Conservation (phyloP, 2,797 vertebrate genomes). For the Pangasius krempfi region DNA sequence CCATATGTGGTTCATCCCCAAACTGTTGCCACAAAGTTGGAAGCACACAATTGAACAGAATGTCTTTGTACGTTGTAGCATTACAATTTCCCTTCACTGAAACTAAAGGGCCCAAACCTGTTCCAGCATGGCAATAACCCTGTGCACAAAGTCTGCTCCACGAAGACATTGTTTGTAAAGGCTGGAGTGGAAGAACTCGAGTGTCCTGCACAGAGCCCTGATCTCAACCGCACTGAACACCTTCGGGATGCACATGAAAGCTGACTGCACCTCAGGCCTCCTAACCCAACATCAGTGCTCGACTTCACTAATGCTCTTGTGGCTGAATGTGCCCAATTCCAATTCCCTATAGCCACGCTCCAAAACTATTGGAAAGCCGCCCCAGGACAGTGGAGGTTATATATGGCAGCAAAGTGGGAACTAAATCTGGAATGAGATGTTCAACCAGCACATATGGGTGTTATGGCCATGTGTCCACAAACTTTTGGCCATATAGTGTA, state of each 20-base stretch:
- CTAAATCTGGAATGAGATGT: background rate
- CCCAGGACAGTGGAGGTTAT: background rate
- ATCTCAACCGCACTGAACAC: background rate
- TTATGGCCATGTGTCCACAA: background rate
- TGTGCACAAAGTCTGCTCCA: background rate
- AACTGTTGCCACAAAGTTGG: background rate
- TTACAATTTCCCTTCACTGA: background rate
- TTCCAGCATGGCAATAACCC: background rate
- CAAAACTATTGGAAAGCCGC: background rate
- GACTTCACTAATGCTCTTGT: background rate
- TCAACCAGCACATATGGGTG: background rate
- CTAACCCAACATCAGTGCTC: background rate
- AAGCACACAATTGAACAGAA: background rate
- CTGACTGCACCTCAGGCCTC: background rate
- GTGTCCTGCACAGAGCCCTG: background rate
- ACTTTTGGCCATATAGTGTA: background rate
- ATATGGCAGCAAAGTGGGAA: background rate
- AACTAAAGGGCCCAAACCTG: background rate
- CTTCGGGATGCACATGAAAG: background rate
- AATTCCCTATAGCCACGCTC: background rate
- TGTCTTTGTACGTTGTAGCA: background rate
- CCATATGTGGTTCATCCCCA: background rate
- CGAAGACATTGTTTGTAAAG: background rate
- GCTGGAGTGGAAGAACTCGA: background rate
- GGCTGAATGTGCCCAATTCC: background rate